Base-by-base conservation (phyloP, 2,113 vertebrate genomes). In the Eolophus roseicapilla region DNA sequence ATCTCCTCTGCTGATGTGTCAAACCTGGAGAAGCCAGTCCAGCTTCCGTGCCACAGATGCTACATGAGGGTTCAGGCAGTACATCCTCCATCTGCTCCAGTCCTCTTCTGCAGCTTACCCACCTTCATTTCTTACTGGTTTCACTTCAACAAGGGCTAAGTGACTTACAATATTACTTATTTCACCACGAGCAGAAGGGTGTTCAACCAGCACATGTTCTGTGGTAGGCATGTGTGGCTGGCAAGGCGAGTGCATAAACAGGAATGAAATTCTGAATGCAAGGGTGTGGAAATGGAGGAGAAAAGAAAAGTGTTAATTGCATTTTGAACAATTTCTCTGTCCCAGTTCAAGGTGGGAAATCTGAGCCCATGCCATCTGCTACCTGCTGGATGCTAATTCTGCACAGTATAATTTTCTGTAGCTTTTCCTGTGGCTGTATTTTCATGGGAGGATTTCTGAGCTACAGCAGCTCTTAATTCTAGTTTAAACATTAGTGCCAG, bases 401-500 rank as follows among this genome's bases (percentile, higher is more conserved):
- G 63, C 41, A n/a, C 53, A 63, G 62, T 46, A 18, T 73, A 55
- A 65, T 87, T 92, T 93, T 82, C 39, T 4, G 2, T 50, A 82
- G 49, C 27, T 90, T 88, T 95, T 85, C 46, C 41, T 55, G 13
- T 59, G 60, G 33, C 67, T 79, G 24, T 37, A 21, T 86, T 80
- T 88, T 81, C 69, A 90, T 73, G 37, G 24, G 43, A 95, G 35
- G 44, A 69, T 81, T 75, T 75, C 82, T 82, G 69, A 92, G 47
- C 62, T 79, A n/a, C 50, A 88, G 77, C 17, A 88, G 59, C 70
- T 91, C 59, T 92, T 93, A 89, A 92, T 94, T 93, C 60, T 55
- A 73, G 43, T 78, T 95, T 76, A 87, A 91, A 81, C 87, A 81
- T 83, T 78, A 91, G 87, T 67, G 55, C 47, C 90, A 95, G 33